Evolutionary conservation across 2,888 invertebrate species (phyloP), one percentile per base, ranked within the genome.

Genomic region (Iselma pallidipennis): DNA sequence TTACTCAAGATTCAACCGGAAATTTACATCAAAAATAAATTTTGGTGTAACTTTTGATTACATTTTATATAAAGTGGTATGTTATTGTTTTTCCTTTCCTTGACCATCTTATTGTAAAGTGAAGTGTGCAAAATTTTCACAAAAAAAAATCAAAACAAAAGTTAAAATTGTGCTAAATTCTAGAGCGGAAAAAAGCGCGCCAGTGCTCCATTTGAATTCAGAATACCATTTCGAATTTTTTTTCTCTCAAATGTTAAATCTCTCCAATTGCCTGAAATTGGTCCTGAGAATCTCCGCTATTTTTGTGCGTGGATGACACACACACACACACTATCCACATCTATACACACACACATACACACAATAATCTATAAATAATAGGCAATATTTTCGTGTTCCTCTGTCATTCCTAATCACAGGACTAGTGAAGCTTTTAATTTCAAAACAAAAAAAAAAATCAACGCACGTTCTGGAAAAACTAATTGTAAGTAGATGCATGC

Each of bases 401-500:
- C 21, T 28, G 37, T 4, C 4, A 9, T 12, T 26, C 4, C 7
- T 12, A 2, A 14, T 4, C 25, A 9, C 6, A 55, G 33, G 37
- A n/a, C n/a, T n/a, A n/a, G n/a, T n/a, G n/a, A n/a, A n/a, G n/a
- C n/a, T n/a, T n/a, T n/a, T n/a, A n/a, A n/a, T n/a, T n/a, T n/a
- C n/a, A n/a, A 21, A 37, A 25, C 14, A 26, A 16, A 29, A 21
- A 55, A 61, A 60, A 56, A 16, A 16, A 33, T 14, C 33, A 33
- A 33, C 33, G 9, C 14, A 4, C 14, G 7, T 14, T 37, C 10
- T 37, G 14, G 33, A 37, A 37, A 37, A 37, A 16, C 16, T 4
- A 52, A 48, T 6, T 42, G 56, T 62, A 59, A 55, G 54, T 57
- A 61, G 48, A 62, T 62, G 55, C 62, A 59, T 57, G 57, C 37